These are phyloP conservation scores for Ophion slaviceki DNA, from an alignment of 2,888 invertebrate genomes.

Conservation along the genomic window DNA sequence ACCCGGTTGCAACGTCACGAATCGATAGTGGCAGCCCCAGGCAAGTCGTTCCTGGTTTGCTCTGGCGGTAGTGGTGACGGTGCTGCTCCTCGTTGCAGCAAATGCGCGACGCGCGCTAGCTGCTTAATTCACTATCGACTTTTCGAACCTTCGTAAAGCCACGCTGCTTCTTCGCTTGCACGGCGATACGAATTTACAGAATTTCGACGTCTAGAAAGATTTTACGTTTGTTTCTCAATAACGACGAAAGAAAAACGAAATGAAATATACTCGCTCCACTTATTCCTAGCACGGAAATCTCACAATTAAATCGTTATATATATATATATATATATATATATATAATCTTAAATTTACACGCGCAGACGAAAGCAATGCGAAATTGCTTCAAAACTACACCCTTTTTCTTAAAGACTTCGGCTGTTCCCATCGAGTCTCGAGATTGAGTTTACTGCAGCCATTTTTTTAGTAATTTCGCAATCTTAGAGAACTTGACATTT, in stretches of 20 bases:
- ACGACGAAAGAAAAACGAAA: background rate
- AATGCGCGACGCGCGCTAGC: conserved; percentile 67
- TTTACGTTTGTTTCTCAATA: background rate
- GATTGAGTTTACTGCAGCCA: no score
- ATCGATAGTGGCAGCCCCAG: conserved; percentile 72
- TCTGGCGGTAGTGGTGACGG: conserved; percentile 37
- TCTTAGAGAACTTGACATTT: no score
- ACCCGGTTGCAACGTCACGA: conserved; percentile 68
- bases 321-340: no score
- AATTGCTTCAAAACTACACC: no score
- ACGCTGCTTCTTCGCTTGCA: conserved; percentile 57
- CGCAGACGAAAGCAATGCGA: no score
- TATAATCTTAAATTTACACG: no score
- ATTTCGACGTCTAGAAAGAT: conserved; percentile 14
- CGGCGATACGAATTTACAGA: conserved; percentile 31
- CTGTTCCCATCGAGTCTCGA: no score
- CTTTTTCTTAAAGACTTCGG: no score
- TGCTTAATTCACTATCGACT: conserved; percentile 73
- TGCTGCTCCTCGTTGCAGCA: conserved; percentile 57
- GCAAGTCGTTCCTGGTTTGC: conserved; percentile 64
- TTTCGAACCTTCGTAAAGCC: conserved; percentile 63
- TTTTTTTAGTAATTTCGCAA: no score
- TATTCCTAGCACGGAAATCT: background rate
- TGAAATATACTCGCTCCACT: background rate
- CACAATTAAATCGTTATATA: background rate